These are phyloP conservation scores for Eclectus roratus DNA, from an alignment of 2,113 vertebrate genomes.

Conservation along the genomic window DNA sequence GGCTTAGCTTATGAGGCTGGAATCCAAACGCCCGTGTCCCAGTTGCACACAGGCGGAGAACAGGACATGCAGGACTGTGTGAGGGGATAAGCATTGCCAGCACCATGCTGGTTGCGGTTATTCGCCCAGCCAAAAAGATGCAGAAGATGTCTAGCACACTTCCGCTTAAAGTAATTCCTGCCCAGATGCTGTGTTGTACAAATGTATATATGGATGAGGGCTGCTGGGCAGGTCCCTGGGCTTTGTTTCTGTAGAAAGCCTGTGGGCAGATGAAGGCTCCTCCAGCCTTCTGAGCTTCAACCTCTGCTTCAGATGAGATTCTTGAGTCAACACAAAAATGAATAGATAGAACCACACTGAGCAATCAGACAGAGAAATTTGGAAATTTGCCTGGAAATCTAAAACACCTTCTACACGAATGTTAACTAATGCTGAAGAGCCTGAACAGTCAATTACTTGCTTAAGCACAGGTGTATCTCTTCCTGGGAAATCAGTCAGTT, in stretches of 20 bases:
- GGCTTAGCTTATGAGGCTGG: neutral
- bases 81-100: rapidly evolving
- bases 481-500: neutral
- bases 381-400: neutral
- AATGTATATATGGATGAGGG: rapidly evolving
- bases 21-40: neutral
- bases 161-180: neutral
- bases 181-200: neutral
- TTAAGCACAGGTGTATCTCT: neutral
- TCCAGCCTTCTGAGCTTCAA: neutral
- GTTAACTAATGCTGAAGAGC: neutral
- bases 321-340: neutral
- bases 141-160: neutral
- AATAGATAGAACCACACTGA: too few relatives aligned
- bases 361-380: neutral
- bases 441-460: neutral
- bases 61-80: neutral
- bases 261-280: neutral
- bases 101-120: neutral
- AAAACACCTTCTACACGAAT: neutral
- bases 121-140: neutral
- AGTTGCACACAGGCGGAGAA: neutral
- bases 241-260: neutral
- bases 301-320: neutral
- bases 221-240: rapidly evolving